Percentiles rank a stretch among this genome's conserved stretches.
Conservation (phyloP, 64 coral and sea anemone genomes). For the Platygyra sinensis region DNA sequence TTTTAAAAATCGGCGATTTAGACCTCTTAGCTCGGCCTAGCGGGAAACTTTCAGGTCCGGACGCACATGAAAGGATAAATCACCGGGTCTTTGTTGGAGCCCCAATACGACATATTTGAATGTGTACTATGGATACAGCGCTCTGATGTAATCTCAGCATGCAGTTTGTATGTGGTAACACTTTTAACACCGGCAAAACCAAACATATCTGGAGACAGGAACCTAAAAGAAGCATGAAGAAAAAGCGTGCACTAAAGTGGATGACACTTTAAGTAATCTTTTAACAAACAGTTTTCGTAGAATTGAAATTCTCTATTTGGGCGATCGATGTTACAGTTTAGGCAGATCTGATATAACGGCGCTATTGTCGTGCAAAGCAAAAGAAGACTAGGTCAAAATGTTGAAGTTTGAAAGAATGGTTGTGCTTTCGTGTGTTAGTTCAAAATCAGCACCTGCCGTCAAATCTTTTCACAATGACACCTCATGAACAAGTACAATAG, state of each 20-base stretch:
- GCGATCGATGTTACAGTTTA: not conserved
- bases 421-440: slow-evolving; percentile 23
- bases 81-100: not conserved
- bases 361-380: not conserved
- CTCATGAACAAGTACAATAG: slow-evolving; percentile 1
- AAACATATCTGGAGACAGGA: not conserved
- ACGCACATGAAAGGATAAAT: not conserved
- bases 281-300: not conserved
- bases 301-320: not conserved
- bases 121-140: not conserved
- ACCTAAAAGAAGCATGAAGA: not conserved
- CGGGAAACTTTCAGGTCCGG: slow-evolving; percentile 14
- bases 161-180: not conserved
- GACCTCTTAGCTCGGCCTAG: not conserved
- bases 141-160: not conserved
- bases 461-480: not conserved
- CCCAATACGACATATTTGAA: not conserved
- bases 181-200: not conserved
- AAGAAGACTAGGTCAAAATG: not conserved
- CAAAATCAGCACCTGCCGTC: not conserved
- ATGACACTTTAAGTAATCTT: not conserved
- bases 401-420: not conserved
- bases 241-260: not conserved
- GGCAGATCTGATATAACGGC: not conserved
- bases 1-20: slow-evolving; percentile 5